Base-by-base conservation (phyloP, 64 coral and sea anemone species). In the Dendronephthya gigantea region DNA sequence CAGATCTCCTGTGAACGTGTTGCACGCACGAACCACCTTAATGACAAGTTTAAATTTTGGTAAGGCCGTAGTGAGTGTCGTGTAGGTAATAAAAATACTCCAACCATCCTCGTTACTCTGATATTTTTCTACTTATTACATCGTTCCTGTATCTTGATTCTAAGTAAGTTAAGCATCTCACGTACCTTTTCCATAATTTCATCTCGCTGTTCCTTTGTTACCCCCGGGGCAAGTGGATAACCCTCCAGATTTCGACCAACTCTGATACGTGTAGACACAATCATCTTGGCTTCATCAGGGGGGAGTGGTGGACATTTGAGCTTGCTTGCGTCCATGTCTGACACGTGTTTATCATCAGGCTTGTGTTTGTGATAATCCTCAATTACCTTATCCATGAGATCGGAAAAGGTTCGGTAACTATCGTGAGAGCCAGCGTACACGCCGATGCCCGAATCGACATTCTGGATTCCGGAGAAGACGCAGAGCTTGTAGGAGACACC, bases 261-360 rank as follows among this genome's bases (percentile, higher is more conserved):
- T 13, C 94, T 88, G 82, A 96, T 92, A n/a, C 94, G 91, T 11
- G 94, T 96, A 17, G 94, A 96, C 30, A 90, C 81, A 25, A 96
- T 96, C 39, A 88, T 90, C 28, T 51, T 83, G 34, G 82, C 39
- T 62, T 62, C 55, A 25, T 92, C 94, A 27, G 90, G 86, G 36
- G 92, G 90, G 30, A 96, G 48, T 45, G 90, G 49, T 9, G 94
- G 90, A 37, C 89, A 90, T 15, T 92, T 76, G 9, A 96, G 85
- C 75, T 92, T 90, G 11, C 88, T 88, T 2, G 94, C 62, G 39
- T 96, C 70, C 94, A 96, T 96, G 14, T 92, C 91, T 1, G 94
- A 92, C 30, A 34, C 82, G 50, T 96, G 94, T 35, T 90, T 90
- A 74, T 96, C 86, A 31, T 74, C 36, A 0, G 92, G 94, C 83